Evolutionary conservation across 2,888 invertebrate species (phyloP), one percentile per base, ranked within the genome.

Genomic region (Cephalotes varians): DNA sequence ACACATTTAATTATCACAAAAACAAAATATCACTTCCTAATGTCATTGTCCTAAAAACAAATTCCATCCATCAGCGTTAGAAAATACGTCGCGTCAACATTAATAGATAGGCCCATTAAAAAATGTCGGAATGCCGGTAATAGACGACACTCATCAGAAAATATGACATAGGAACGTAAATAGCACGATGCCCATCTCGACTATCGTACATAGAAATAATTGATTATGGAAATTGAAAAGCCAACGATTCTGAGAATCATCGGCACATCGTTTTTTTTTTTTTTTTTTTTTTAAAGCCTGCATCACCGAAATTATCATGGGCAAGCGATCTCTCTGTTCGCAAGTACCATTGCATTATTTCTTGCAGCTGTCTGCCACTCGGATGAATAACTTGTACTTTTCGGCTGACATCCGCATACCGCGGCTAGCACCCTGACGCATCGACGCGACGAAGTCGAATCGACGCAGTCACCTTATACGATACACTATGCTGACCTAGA

Each of bases 351-450:
- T n/a, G n/a, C n/a, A n/a, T n/a, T n/a, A n/a, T 47, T 18, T 40
- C 12, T 40, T 40, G n/a, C 37, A 37, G 7, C 37, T 28, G 6
- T 31, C 18, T 58, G 9, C 1, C 3, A 9, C 7, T 58, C 9
- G 3, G 28, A 31, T 44, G 5, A 0, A 18, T 47, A 18, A 18
- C 84, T 85, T 86, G 83, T 87, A 88, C 87, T 87, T 87, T 85
- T 86, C 85, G 82, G 88, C 77, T 87, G 82, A 86, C n/a, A n/a
- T n/a, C n/a, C n/a, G n/a, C n/a, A n/a, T 82, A 83, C 79, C 82
- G 54, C 54, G 15, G 10, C 12, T 54, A 54, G 2, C 25, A 47
- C 15, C 44, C 44, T 47, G 6, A 28, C 0, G 6, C n/a, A 40
- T 2, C 2, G 1, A 87, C 83, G 58, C 90, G 86, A 85, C 84